Base-by-base conservation (phyloP, 1,140 invertebrate species). In the Belonocnema kinseyi region DNA sequence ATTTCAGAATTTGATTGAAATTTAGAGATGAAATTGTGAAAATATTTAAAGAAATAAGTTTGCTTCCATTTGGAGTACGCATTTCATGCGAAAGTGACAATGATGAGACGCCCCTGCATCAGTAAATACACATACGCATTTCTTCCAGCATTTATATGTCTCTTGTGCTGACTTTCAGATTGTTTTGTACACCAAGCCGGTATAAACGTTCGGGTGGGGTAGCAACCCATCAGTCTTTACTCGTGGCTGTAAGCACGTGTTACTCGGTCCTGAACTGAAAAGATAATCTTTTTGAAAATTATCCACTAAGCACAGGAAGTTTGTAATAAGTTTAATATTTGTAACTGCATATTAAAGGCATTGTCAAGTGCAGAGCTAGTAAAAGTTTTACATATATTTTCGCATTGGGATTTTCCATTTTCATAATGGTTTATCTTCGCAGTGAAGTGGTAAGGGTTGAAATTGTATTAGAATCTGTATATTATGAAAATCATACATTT, bases 151-250 rank as follows among this genome's bases (percentile, higher is more conserved):
- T 46, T 46, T 46, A 10, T 10, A 46, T 46, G 40, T 1, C 40
- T 8, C 40, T 10, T 46, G 40, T 46, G 40, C 40, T 46, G 40
- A 46, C 40, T 46, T 46, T 46, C 40, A 46, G 40, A 46, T 33
- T 33, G 26, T 21, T 61, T 26, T 40, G 16, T 26, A 33, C n/a
- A 33, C n/a, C 40, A 54, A 17, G 58, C 2, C 19, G 33, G 81
- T 87, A 87, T 85, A 82, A 85, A 80, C 77, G 82, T 70, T 17
- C 61, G 58, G 58, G 73, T 77, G 77, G 83, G 77, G 80, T 86
- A 83, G 79, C 86, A 79, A 87, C 82, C 80, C 78, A 74, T n/a
- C 79, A 85, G 82, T 85, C 80, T 86, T 80, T 76, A 52, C 77
- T 81, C 53, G 73, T 52, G 76, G 70, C 33, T 73, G 66, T 16